Base-by-base conservation (phyloP, 2,888 invertebrate genomes). In the Phyto melanocephala region DNA sequence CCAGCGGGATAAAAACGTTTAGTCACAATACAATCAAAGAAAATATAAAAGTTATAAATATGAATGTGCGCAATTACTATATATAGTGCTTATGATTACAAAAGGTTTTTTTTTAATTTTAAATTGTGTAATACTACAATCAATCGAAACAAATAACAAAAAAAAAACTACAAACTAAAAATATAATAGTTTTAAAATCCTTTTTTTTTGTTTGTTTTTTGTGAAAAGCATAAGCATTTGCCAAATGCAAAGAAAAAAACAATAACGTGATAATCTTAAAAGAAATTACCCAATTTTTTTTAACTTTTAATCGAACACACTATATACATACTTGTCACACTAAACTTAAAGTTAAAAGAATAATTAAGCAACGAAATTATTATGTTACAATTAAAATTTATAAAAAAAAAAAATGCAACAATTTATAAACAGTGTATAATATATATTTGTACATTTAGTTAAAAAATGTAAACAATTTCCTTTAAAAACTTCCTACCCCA, bases 51-150 rank as follows among this genome's bases (percentile, higher is more conserved):
- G 24, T 60, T 56, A 40, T 65, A 65, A 35, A 56, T 40, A 72
- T 65, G 75, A 76, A 78, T 77, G 62, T 76, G 78, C 77, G 77
- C 77, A 80, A 80, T 81, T 80, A 81, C 67, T 81, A 72, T n/a
- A n/a, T n/a, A 50, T 65, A 84, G 68, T 79, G 80, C 80, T 80
- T 78, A 79, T 81, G 74, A 80, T 68, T 15, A 68, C 24, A 58
- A 67, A 76, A 45, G 70, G 54, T 70, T 75, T 81, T 50, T 70
- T 78, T 52, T 58, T 52, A 45, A 75, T 67, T 81, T 56, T 15
- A 58, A 67, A 84, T 77, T 84, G 62, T 80, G 74, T 65, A 79
- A 76, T 50, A 56, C 37, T 56, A 75, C 76, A 83, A 81, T 75
- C 67, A 77, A 78, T 35, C 52, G 47, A 28, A 3, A 70, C 42